Base-by-base conservation (phyloP, 1,140 invertebrate species). In the Psilanteris sp. region DNA sequence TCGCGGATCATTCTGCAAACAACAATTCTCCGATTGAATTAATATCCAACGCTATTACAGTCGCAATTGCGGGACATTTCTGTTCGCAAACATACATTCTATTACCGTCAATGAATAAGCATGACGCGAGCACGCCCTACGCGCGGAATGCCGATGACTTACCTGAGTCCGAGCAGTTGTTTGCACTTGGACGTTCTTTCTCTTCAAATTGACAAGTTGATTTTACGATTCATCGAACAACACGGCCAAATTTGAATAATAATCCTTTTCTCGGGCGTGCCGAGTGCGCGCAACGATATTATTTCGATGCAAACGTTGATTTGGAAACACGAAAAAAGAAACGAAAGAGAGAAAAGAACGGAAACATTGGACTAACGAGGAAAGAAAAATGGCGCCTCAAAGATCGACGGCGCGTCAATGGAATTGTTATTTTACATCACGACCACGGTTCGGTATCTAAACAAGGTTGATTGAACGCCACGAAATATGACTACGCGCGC, bases 91-190 rank as follows among this genome's bases (percentile, higher is more conserved):
- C 62, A 59, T 52, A 75, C 62, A 46, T 77, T 77, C 70, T 73
- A 73, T 77, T 73, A 64, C 55, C 29, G n/a, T 8, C 44, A 43
- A 67, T 78, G 71, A 78, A 74, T 74, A 71, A 78, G 71, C 66
- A 70, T 74, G 64, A 57, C 31, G 64, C 36, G 37, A 14, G 70
- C 22, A 62, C 64, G 54, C 46, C 41, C 48, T 68, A 10, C 9
- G 16, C 46, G 20, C 37, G 62, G 62, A 68, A 68, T 68, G 55
- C 29, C 55, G 46, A 61, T 39, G 72, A 41, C 61, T 62, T 68
- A 64, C 59, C 72, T 66, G 55, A 13, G 48, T 34, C 54, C 46
- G 18, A 24, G 29, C 46, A 16, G 15, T 43, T 39, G 48, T 68
- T 75, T 54, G 52, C 46, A 37, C 24, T 36, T 3, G 44, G 31